phyloP scores from a whole-genome alignment of 2,888 invertebrate species.

The Bombyx huttoni region DNA sequence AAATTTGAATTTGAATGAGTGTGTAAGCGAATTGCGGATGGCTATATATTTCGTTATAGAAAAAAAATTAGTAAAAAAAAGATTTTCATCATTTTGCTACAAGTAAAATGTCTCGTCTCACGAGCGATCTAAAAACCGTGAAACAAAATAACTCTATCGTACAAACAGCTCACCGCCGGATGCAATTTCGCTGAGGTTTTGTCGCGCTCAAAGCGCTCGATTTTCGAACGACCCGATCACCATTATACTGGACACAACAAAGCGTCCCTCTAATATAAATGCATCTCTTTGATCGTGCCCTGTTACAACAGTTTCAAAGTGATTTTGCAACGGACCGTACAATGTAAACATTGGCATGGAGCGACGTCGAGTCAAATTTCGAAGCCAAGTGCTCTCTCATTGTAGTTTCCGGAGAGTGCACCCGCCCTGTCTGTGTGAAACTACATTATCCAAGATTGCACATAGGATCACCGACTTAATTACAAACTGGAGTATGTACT shows the following conservation, averaged over 20 bases:
- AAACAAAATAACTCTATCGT: too few species aligned
- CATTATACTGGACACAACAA: not conserved
- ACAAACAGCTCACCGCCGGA: too few species aligned
- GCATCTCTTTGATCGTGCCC: not conserved
- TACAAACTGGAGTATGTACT: not conserved
- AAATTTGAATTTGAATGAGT: too few species aligned
- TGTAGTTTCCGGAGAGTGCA: not conserved
- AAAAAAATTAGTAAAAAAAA: too few species aligned
- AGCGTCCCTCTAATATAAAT: not conserved
- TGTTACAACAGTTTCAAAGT: not conserved
- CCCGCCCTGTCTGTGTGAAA: not conserved
- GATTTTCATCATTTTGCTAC: too few species aligned
- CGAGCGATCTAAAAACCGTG: too few species aligned
- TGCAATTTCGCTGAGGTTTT: too few species aligned
- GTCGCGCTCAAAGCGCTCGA: too few species aligned
- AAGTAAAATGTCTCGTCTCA: too few species aligned
- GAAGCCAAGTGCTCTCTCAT: not conserved
- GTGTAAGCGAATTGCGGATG: too few species aligned
- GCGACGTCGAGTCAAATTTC: not conserved
- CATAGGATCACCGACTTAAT: not conserved
- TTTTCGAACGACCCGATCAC: too few species aligned
- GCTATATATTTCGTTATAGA: too few species aligned
- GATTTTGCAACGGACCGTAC: not conserved
- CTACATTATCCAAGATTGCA: not conserved
- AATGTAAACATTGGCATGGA: not conserved